These are phyloP conservation scores for Ceyx margarethae DNA, from an alignment of 2,113 vertebrate genomes.

Conservation along the genomic window DNA sequence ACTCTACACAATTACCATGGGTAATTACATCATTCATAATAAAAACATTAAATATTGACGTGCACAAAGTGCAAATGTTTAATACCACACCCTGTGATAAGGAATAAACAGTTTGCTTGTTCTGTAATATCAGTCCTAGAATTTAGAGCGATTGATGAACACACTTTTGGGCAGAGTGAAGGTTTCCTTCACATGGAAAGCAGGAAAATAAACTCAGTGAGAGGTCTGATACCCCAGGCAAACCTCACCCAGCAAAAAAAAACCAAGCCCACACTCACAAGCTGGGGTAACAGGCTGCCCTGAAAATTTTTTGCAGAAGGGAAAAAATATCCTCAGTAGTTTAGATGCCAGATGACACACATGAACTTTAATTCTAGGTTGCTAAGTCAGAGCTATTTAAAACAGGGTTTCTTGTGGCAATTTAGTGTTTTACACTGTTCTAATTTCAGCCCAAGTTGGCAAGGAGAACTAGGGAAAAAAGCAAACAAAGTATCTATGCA, in stretches of 20 bases:
- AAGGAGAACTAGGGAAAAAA: not conserved
- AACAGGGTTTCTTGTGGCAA: not conserved
- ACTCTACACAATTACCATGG: not conserved
- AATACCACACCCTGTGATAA: not conserved
- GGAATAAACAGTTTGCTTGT: not conserved
- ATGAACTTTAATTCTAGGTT: conserved; percentile 25
- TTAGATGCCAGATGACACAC: not conserved
- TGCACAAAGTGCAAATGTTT: not conserved
- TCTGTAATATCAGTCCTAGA: not conserved
- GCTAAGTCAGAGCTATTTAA: conserved; percentile 16
- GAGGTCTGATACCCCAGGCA: not conserved
- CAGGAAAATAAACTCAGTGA: not conserved
- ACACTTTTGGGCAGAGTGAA: not conserved
- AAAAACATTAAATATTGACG: not conserved
- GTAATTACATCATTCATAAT: not conserved
- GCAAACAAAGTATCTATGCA: not conserved
- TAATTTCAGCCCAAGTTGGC: conserved; percentile 31
- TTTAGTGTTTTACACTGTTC: not conserved
- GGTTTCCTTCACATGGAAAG: not conserved
- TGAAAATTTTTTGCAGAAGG: not conserved
- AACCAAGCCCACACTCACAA: accelerated
- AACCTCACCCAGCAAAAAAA: not conserved
- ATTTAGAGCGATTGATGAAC: not conserved
- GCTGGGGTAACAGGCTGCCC: not conserved
- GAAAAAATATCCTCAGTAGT: not conserved